These are phyloP conservation scores for Nyctereutes procyonoides DNA, from an alignment of 2,113 vertebrate species.

Conservation along the genomic window DNA sequence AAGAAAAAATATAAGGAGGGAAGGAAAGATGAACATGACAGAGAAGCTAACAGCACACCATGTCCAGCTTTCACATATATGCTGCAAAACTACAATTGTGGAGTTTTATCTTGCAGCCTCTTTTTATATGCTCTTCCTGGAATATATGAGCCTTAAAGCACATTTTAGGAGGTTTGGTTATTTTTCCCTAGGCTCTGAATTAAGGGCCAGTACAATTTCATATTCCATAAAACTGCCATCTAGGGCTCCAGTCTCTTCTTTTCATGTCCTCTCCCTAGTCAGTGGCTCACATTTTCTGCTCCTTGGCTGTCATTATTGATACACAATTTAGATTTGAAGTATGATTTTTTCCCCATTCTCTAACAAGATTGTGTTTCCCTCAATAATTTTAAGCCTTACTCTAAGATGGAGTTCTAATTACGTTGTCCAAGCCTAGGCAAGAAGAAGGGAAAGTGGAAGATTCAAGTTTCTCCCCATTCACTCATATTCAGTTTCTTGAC, in stretches of 20 bases:
- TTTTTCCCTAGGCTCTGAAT: not conserved
- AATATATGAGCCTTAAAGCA: constrained; percentile 15
- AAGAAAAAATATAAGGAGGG: not conserved
- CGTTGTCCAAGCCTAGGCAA: constrained; percentile 14
- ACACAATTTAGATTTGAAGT: constrained; percentile 11
- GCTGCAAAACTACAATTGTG: not conserved
- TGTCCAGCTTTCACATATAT: not conserved
- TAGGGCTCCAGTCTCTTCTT: not conserved
- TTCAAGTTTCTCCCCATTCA: not conserved
- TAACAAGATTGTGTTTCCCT: constrained; percentile 33
- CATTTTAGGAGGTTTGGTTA: not conserved
- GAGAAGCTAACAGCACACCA: fast-evolving
- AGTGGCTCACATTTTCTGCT: not conserved
- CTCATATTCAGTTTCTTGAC: not conserved
- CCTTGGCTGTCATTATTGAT: not conserved
- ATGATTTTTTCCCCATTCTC: not conserved
- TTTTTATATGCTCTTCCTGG: not conserved
- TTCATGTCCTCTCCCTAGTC: not conserved
- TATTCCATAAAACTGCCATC: not conserved
- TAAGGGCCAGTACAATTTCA: constrained; percentile 14
- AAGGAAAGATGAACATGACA: not conserved
- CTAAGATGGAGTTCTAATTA: constrained; percentile 51
- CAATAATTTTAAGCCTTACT: not conserved
- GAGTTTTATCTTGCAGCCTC: not conserved
- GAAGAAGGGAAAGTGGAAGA: not conserved